Base-by-base conservation (phyloP, 2,113 vertebrate genomes). In the Acrocephalus arundinaceus region DNA sequence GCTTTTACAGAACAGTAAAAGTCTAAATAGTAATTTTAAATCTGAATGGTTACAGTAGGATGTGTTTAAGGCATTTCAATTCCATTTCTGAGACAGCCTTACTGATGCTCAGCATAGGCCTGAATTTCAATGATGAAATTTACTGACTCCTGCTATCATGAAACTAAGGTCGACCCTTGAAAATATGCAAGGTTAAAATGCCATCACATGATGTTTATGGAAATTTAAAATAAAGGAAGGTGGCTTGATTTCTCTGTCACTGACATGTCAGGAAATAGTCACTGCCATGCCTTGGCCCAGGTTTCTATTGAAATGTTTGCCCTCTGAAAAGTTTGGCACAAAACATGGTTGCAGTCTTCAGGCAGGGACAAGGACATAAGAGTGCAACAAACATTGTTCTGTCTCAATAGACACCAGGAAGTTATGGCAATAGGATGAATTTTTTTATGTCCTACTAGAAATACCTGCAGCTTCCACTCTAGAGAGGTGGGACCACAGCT, bases 261-360 rank as follows among this genome's bases (percentile, higher is more conserved):
- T 63, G 70, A 58, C 33, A 19, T 62, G 28, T 37, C 61, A 75
- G 52, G 59, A 77, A 62, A 70, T 2, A 89, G 31, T 41, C 55
- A 62, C 31, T 48, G 46, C 21, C 10, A 15, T 33, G 49, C 9
- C 10, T 23, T 55, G 41, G 45, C 37, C 54, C 13, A 70, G 30
- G 27, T 46, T 81, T 87, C 55, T 46, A 15, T 24, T 71, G 55
- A 81, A 86, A 35, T 1, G 0, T 43, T 49, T 54, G 18, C 65
- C 73, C 31, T 77, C 57, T 48, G 35, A 51, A 70, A 65, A 45
- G 28, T 31, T 27, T 65, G 59, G 15, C 31, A 55, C 7, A 30
- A 58, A 51, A 73, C 27, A 48, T 7, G 8, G 31, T 3, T 72
- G 21, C 0, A 0, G 19, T 61, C 59, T 65, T 77, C 6, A 8